Base-by-base conservation (phyloP, 2,888 invertebrate genomes). In the Drosophila pegasa region DNA sequence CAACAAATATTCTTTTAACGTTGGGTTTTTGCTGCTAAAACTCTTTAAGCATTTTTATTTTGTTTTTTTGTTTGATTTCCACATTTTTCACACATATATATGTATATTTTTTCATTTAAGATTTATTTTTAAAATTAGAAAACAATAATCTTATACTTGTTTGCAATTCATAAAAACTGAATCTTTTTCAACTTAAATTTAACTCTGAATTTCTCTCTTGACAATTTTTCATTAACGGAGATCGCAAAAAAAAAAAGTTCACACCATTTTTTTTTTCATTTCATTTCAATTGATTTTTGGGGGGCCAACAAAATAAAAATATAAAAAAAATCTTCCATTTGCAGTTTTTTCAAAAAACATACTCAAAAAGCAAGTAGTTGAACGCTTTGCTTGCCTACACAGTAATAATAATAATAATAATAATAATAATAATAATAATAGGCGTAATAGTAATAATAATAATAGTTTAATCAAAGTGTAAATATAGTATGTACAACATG, bases 331-430 rank as follows among this genome's bases (percentile, higher is more conserved):
- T 61, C 72, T 73, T 58, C 33, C 51, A 67, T 79, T 71, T 83
- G 75, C 76, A 86, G 88, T 86, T 84, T 81, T 88, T 89, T 84
- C 86, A 87, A 83, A 89, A 87, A 89, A 89, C 84, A 88, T 69
- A 71, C 50, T 20, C 43, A 45, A 73, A 72, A 87, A 80, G 75
- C 80, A 87, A 88, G 88, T 88, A 88, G 85, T 87, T 78, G 71
- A 56, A 65, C 68, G 71, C 63, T 47, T 75, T 63, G 75, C 78
- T 77, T 78, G 66, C 75, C 60, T 78, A 76, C 51, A 38, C 47
- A 62, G 64, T 47, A 71, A 48, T 55, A 69, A 63, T 72, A 59
- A 74, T 78, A 74, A 37, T 51, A 70, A 71, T 72, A 77, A 76
- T 65, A 43, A 43, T 66, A 69, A 57, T 66, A 43, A 8, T 33